Evolutionary conservation across 37 sponge, comb jelly and placozoan genomes (phyloP).

Genomic region (Dysidea cf. avara): DNA sequence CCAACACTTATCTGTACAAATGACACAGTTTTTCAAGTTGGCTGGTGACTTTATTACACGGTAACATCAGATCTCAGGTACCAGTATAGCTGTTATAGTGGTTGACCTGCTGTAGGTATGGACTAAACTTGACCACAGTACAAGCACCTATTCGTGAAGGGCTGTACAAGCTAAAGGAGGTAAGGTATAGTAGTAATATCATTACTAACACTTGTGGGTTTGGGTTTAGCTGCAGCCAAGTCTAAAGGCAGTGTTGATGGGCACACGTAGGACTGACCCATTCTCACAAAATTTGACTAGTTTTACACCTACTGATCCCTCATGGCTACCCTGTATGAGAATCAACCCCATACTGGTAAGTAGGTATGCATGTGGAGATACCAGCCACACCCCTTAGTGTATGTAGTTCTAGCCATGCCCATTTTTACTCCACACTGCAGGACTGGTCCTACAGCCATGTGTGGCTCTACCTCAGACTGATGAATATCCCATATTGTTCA

Average conservation of each 20-base stretch:
- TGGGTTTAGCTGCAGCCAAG: conserved; percentile 62
- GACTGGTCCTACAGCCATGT: conserved; percentile 87
- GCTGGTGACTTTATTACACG: too few relatives aligned
- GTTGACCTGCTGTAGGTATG: conserved; percentile 56
- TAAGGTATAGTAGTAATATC: too few relatives aligned
- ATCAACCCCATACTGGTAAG: conserved; percentile 82
- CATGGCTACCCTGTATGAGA: conserved; percentile 91
- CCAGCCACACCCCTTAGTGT: too few relatives aligned
- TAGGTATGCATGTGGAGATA: too few relatives aligned
- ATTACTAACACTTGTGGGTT: too few relatives aligned
- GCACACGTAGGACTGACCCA: conserved; percentile 88
- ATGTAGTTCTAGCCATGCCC: neutral
- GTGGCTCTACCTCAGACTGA: conserved; percentile 75
- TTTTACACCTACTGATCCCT: conserved; percentile 73
- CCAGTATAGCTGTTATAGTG: too few relatives aligned
- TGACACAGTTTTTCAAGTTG: too few relatives aligned
- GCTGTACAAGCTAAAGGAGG: conserved; percentile 45
- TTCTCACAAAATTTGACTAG: conserved; percentile 49
- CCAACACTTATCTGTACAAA: too few relatives aligned
- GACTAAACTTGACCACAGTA: conserved; percentile 41
- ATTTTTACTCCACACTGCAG: conserved; percentile 15
- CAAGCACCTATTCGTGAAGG: conserved; percentile 50
- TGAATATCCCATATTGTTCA: conserved; percentile 79
- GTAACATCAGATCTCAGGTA: too few relatives aligned
- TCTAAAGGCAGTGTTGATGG: conserved; percentile 89